These are phyloP conservation scores for Castor canadensis DNA, from an alignment of 2,113 vertebrate species.

Conservation along the genomic window DNA sequence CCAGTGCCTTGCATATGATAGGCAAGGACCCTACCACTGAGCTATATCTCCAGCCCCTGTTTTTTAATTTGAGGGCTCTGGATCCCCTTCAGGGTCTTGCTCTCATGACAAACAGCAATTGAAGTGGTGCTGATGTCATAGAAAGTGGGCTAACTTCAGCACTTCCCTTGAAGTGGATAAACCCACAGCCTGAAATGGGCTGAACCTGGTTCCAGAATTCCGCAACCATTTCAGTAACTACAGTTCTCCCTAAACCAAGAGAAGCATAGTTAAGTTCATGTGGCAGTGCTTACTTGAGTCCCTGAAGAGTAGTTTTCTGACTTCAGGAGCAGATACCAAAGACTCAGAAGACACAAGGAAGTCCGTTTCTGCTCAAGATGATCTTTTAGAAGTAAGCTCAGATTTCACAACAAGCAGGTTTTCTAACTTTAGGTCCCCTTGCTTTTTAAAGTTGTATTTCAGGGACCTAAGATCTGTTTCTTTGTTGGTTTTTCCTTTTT, in stretches of 20 bases:
- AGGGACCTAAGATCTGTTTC: not conserved
- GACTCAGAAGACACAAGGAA: not conserved
- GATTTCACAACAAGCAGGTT: not conserved
- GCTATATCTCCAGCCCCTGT: not conserved
- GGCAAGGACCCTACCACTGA: not conserved
- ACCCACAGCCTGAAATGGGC: not conserved
- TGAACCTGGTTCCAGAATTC: not conserved
- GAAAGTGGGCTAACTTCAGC: not conserved
- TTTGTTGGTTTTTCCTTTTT: not conserved
- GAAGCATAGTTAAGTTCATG: not conserved
- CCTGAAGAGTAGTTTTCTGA: not conserved
- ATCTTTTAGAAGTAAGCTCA: constrained; percentile 1
- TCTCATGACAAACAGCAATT: not conserved
- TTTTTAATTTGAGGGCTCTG: constrained; percentile 15
- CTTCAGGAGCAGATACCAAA: not conserved
- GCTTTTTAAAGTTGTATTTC: not conserved
- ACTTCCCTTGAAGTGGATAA: not conserved
- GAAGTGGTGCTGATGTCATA: not conserved
- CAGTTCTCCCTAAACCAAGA: not conserved
- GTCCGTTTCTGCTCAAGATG: not conserved
- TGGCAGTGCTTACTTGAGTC: not conserved
- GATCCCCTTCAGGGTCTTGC: not conserved
- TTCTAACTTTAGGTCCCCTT: not conserved
- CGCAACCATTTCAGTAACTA: not conserved
- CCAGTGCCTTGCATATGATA: not conserved